phyloP scores from a whole-genome alignment of 2,113 vertebrate genomes.

The Dryoscopus gambensis region DNA sequence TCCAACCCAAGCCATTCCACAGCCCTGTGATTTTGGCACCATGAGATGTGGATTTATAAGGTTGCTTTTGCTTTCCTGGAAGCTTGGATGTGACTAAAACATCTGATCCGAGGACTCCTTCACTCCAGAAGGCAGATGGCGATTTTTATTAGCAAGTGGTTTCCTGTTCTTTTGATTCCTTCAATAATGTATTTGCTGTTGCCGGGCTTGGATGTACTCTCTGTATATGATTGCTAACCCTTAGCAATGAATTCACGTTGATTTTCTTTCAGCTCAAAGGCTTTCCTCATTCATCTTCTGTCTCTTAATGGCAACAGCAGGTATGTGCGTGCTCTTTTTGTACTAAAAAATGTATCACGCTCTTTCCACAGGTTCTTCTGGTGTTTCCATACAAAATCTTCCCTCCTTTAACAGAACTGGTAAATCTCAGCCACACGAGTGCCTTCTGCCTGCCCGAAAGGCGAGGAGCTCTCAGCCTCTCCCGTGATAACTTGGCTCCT shows the following conservation, averaged over 20 bases:
- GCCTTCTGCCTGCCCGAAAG: neutral
- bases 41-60: neutral
- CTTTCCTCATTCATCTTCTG: conserved; percentile 19
- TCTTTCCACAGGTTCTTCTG: neutral
- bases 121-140: neutral
- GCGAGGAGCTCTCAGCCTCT: neutral
- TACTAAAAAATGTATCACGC: neutral
- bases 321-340: neutral
- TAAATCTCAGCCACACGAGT: neutral
- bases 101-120: neutral
- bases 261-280: conserved; percentile 34
- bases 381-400: neutral
- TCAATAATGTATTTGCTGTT: neutral
- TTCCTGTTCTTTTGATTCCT: conserved; percentile 1
- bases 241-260: conserved; percentile 28
- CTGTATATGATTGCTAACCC: neutral
- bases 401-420: neutral
- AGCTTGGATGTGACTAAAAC: neutral
- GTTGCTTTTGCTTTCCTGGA: neutral
- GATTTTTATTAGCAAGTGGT: conserved; percentile 12
- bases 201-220: neutral
- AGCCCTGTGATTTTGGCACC: neutral
- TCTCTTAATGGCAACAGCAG: conserved; percentile 18
- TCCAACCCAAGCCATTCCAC: neutral
- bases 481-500: neutral